phyloP scores from a whole-genome alignment of 2,888 invertebrate genomes.

The Meghimatium bilineatum region DNA sequence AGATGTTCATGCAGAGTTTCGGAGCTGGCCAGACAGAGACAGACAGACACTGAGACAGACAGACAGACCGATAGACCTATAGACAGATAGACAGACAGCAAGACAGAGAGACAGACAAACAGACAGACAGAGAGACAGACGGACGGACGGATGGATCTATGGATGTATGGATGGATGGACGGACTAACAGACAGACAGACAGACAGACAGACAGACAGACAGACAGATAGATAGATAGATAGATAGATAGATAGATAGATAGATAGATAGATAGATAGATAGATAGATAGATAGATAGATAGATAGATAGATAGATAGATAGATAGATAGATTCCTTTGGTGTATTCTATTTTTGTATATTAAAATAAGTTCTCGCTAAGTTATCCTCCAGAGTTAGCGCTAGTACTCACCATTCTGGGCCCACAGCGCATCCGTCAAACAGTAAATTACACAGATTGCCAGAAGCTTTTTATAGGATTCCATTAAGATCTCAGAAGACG shows the following conservation, averaged over 20 bases:
- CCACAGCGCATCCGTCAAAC: background rate
- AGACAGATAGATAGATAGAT: no score
- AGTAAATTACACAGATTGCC: background rate
- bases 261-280: slow-evolving; percentile 15
- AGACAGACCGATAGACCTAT: background rate
- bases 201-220: slow-evolving; percentile 18
- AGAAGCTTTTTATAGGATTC: background rate
- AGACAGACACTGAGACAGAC: slow-evolving; percentile 7
- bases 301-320: slow-evolving; percentile 38
- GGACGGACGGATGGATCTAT: no score
- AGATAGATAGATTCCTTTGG: slow-evolving; percentile 27
- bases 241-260: slow-evolving; percentile 31
- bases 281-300: slow-evolving; percentile 19
- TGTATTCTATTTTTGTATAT: background rate
- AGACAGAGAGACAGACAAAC: no score
- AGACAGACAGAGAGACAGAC: no score
- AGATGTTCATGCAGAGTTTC: no score
- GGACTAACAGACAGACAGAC: slow-evolving; percentile 13
- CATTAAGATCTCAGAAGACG: background rate
- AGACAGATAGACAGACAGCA: no score
- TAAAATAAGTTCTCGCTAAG: no score
- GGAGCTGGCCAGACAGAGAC: background rate
- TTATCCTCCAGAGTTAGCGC: no score
- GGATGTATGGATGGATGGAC: no score
- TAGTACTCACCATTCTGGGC: slow-evolving; percentile 2